Conservation (phyloP, 2,888 invertebrate species). For the Monopis laevigella region DNA sequence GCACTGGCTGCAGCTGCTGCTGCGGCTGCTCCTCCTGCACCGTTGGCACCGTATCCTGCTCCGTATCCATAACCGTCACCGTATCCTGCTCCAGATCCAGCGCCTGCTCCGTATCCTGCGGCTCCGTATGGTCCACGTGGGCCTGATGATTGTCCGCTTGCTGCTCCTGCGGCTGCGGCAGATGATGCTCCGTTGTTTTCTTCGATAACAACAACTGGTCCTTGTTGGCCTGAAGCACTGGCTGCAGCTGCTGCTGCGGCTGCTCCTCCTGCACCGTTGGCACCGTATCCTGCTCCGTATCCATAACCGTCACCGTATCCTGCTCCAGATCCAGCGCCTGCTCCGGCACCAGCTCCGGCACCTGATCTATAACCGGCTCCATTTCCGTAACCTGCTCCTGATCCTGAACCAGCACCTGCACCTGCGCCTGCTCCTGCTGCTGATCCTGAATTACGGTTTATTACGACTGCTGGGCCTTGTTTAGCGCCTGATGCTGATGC, state of each 20-base stretch:
- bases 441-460: background rate
- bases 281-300: slow-evolving; percentile 11
- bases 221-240: slow-evolving; percentile 1
- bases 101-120: slow-evolving; percentile 12
- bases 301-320: background rate
- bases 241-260: background rate
- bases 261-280: slow-evolving; percentile 3
- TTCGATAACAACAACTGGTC: background rate
- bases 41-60: slow-evolving; percentile 10
- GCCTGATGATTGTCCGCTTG: slow-evolving; percentile 4
- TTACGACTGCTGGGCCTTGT: background rate
- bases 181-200: background rate
- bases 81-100: slow-evolving; percentile 14
- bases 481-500: background rate
- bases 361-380: background rate
- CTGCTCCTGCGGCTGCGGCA: background rate
- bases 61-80: slow-evolving; percentile 13
- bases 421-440: slow-evolving; percentile 3
- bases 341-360: slow-evolving; percentile 9
- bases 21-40: slow-evolving; percentile 10
- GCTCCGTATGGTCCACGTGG: slow-evolving; percentile 12
- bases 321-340: slow-evolving; percentile 11
- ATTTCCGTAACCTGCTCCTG: slow-evolving; percentile 1
- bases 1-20: background rate
- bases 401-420: slow-evolving; percentile 9